Conservation (phyloP, 2,797 vertebrate species). For the Gallinago nigripennis region DNA sequence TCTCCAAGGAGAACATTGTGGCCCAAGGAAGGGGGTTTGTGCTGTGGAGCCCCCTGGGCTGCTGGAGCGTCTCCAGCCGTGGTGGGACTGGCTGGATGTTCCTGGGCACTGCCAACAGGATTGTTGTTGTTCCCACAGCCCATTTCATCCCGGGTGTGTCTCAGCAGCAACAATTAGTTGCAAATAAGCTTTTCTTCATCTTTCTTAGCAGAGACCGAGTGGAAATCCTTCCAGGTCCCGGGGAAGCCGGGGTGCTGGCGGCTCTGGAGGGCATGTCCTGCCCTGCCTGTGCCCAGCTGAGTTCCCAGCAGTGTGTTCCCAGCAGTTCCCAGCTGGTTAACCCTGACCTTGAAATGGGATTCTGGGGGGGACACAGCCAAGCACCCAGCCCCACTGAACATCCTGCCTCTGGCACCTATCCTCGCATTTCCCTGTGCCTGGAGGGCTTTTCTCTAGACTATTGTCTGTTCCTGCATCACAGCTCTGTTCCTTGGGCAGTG, state of each 20-base stretch:
- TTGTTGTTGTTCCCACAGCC: background rate
- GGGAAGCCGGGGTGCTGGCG: background rate
- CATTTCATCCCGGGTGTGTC: rapidly evolving
- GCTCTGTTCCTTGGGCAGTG: rapidly evolving
- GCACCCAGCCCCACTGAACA: rapidly evolving
- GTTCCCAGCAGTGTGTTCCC: background rate
- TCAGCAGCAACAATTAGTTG: background rate
- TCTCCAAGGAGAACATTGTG: background rate
- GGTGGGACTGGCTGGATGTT: background rate
- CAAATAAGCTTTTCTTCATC: background rate
- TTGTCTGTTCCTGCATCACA: background rate
- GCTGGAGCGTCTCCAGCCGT: background rate
- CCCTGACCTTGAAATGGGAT: rapidly evolving
- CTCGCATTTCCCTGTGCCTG: background rate
- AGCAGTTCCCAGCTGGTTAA: background rate
- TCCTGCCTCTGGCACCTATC: background rate
- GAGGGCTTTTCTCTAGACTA: background rate
- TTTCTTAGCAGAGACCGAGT: background rate
- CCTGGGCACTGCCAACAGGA: background rate
- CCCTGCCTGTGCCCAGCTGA: background rate
- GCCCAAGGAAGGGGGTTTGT: background rate
- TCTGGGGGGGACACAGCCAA: background rate
- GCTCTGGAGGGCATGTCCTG: background rate
- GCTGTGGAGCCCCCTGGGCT: background rate
- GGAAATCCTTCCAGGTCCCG: background rate